Conservation (phyloP, 2,797 vertebrate species). For the Karalla daura region DNA sequence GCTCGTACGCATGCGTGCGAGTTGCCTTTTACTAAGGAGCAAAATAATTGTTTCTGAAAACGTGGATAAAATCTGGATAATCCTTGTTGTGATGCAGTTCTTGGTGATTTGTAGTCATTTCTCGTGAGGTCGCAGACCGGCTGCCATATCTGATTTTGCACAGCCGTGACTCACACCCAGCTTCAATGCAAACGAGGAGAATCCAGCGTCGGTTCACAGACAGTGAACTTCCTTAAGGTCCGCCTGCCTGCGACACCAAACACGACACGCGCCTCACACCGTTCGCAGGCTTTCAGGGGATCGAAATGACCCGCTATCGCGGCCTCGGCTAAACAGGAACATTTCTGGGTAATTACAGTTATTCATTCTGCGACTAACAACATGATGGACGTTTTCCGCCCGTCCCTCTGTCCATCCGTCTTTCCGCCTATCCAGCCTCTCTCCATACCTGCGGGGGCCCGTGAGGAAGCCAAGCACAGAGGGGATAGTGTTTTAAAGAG, state of each 20-base stretch:
- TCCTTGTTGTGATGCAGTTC: too few species aligned
- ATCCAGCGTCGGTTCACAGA: too few species aligned
- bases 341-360: slow-evolving; percentile 58
- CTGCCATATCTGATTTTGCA: too few species aligned
- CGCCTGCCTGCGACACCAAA: not conserved
- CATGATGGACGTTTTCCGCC: slow-evolving; percentile 48
- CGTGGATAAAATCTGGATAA: too few species aligned
- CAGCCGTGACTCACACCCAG: too few species aligned
- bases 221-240: too few species aligned
- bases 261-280: not conserved
- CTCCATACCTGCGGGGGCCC: slow-evolving; percentile 55
- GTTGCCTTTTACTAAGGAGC: too few species aligned
- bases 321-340: slow-evolving; percentile 23
- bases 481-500: slow-evolving; percentile 70
- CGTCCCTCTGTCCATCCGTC: slow-evolving; percentile 32
- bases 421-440: slow-evolving; percentile 29
- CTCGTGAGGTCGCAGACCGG: too few species aligned
- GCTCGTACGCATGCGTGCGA: not conserved
- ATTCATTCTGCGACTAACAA: slow-evolving; percentile 26
- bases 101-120: too few species aligned
- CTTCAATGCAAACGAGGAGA: too few species aligned
- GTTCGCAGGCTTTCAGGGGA: not conserved
- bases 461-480: slow-evolving; percentile 64
- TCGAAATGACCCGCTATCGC: slow-evolving; percentile 8
- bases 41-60: too few species aligned